A percentile compares a stretch with the other conserved stretches of the same genome.
Conservation (phyloP, 2,888 invertebrate genomes). For the Phymatocera aterrima region DNA sequence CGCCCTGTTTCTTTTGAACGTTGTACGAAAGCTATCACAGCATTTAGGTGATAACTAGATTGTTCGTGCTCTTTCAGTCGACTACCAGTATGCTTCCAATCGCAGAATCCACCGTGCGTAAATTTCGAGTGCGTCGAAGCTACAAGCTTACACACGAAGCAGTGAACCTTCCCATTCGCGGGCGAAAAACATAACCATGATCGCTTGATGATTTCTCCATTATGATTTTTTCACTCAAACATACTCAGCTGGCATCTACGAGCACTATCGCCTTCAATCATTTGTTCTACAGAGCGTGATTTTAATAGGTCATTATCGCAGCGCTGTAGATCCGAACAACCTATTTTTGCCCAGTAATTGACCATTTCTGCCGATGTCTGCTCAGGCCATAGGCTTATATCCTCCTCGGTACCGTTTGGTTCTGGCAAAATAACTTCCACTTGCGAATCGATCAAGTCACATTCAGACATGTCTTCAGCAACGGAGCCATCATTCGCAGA, state of each 20-base stretch:
- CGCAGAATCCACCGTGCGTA: conserved; percentile 45
- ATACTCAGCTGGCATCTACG: conserved; percentile 28
- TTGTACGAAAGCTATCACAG: conserved; percentile 10
- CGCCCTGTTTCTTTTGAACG: conserved; percentile 18
- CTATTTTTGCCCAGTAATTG: neutral
- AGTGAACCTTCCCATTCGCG: conserved; percentile 30
- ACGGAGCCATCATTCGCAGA: neutral
- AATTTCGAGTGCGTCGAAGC: conserved; percentile 35
- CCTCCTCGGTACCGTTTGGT: conserved; percentile 15
- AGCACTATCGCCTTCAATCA: conserved; percentile 36
- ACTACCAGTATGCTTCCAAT: conserved; percentile 42
- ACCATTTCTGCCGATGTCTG: conserved; percentile 3
- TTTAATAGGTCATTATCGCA: neutral
- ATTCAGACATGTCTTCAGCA: neutral
- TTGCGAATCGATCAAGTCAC: neutral
- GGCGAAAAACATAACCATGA: conserved; percentile 44
- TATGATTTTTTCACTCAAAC: conserved; percentile 13
- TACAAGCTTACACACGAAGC: conserved; percentile 46
- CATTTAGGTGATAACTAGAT: neutral
- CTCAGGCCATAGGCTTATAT: conserved; percentile 3
- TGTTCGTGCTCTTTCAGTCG: conserved; percentile 5
- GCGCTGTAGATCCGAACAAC: neutral
- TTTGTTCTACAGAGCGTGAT: neutral
- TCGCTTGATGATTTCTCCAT: conserved; percentile 43
- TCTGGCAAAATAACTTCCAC: neutral